Evolutionary conservation across 1,140 invertebrate species (phyloP), one percentile per base, ranked within the genome.

Genomic region (Orius insidiosus): DNA sequence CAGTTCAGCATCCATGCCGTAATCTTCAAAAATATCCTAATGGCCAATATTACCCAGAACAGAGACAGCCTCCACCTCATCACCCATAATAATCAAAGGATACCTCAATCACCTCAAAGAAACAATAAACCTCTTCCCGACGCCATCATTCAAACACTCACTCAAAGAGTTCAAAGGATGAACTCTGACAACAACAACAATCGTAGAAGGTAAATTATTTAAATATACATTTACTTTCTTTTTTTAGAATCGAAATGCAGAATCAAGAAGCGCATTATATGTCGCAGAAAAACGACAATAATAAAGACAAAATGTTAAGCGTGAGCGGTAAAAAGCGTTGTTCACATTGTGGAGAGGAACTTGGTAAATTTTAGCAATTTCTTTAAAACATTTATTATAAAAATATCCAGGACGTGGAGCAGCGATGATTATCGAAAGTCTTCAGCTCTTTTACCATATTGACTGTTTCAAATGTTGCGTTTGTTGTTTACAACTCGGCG

Each of bases 381-480:
- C n/a, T n/a, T n/a, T 24, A 31, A 16, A n/a, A n/a, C n/a, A n/a
- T n/a, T 47, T 47, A 19, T 40, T 11, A 32, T 18, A 24, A n/a
- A n/a, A 24, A 48, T 15, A 4, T 64, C 38, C 61, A 93, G 90
- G 89, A 62, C 80, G 88, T 58, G 92, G 92, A 55, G 90, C 92
- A 36, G 92, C 92, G 10, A n/a, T 97, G 92, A 94, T 96, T 51
- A 95, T 98, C 56, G 92, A 96, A 65, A 92, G 87, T 46, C 68
- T 97, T 44, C 75, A 85, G 46, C 68, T 98, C 46, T 96, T 89
- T 64, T 97, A 95, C 66, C 93, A 98, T 67, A 87, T 96, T 66
- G 83, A 89, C 59, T 98, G 93, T 66, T 98, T 98, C 70, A 82
- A 86, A 59, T 98, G 93, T 66, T 93, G 84, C 58, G 92, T 97